Percentiles rank a stretch among this genome's conserved stretches.
phyloP scores from a whole-genome alignment of 2,113 vertebrate genomes.

The Formicarius rufipectus region DNA sequence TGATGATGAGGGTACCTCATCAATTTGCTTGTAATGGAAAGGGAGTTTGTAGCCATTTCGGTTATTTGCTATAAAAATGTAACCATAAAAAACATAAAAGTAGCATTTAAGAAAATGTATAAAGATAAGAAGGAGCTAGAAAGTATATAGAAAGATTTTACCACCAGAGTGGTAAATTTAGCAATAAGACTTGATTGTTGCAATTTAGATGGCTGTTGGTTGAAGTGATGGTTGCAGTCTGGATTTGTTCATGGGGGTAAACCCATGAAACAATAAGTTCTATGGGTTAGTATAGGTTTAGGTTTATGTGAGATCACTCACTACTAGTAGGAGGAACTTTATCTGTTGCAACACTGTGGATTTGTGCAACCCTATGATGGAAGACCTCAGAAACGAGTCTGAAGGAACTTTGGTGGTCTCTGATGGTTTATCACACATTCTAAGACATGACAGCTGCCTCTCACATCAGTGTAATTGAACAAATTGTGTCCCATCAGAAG shows the following conservation, averaged over 20 bases:
- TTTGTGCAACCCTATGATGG: background rate
- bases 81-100: background rate
- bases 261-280: background rate
- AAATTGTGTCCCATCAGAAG: background rate
- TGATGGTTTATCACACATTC: background rate
- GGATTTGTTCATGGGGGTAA: background rate
- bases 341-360: background rate
- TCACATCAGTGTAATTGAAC: background rate
- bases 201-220: background rate
- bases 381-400: background rate
- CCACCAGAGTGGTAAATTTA: background rate
- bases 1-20: background rate
- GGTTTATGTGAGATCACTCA: background rate
- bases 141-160: background rate
- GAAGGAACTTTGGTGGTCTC: background rate
- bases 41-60: background rate
- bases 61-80: background rate
- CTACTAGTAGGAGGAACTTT: background rate
- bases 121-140: background rate
- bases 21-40: background rate
- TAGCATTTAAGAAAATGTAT: background rate
- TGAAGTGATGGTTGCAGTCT: background rate
- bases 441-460: background rate
- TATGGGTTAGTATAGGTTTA: background rate
- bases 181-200: background rate